phyloP scores from a whole-genome alignment of 2,797 vertebrate genomes.

The Buceros bicornis region DNA sequence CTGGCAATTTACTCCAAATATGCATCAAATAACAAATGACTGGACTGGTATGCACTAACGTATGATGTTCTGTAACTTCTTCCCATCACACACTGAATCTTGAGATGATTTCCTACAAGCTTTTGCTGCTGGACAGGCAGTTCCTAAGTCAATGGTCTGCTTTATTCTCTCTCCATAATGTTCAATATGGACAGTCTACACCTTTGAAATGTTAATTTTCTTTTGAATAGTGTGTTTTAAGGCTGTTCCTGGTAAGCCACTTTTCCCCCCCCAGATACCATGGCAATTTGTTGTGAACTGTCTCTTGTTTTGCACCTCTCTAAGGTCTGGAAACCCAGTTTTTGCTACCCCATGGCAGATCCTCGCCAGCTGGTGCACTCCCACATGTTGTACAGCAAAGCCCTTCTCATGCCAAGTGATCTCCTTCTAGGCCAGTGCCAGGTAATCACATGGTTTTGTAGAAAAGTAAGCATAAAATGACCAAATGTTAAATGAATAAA shows the following conservation, averaged over 20 bases:
- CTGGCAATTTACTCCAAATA: not conserved
- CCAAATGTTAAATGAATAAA: not conserved
- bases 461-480: not conserved
- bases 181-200: not conserved
- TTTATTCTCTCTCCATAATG: not conserved
- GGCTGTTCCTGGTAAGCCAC: not conserved
- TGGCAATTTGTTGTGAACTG: not conserved
- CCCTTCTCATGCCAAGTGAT: not conserved
- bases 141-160: not conserved
- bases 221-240: not conserved
- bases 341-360: not conserved
- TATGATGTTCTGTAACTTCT: not conserved
- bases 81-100: not conserved
- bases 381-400: not conserved
- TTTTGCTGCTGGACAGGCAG: not conserved
- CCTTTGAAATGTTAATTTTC: constrained; percentile 2
- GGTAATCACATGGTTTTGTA: not conserved
- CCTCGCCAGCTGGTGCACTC: not conserved
- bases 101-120: not conserved
- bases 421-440: not conserved
- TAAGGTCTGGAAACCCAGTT: not conserved
- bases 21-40: not conserved
- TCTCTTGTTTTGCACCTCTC: not conserved
- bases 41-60: not conserved
- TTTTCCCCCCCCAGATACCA: not conserved